Conservation (phyloP, 2,888 invertebrate species). For the Brenthis ino region DNA sequence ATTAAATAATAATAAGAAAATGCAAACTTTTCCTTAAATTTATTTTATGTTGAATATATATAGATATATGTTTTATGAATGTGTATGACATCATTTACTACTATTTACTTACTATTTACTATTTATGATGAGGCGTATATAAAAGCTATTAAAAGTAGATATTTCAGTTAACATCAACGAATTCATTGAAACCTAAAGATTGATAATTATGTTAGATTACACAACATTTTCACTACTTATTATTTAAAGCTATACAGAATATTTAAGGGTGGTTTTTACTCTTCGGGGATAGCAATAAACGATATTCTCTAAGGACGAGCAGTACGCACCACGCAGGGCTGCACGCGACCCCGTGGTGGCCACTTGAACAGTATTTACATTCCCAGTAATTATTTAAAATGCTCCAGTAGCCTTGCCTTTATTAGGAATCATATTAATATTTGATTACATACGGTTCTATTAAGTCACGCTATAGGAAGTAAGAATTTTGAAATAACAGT, state of each 20-base stretch:
- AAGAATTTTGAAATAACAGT: background rate
- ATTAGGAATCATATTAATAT: conserved; percentile 26
- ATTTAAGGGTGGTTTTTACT: conserved; percentile 5
- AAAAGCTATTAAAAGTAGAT: too few relatives aligned
- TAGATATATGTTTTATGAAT: too few relatives aligned
- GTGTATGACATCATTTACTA: too few relatives aligned
- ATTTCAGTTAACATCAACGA: too few relatives aligned
- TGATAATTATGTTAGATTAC: background rate
- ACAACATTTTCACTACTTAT: background rate
- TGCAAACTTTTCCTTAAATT: too few relatives aligned
- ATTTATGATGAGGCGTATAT: too few relatives aligned
- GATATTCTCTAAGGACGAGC: conserved; percentile 45
- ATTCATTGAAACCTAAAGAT: too few relatives aligned
- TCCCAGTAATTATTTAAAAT: conserved; percentile 57
- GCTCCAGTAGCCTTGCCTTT: conserved; percentile 46
- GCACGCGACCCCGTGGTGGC: conserved; percentile 70
- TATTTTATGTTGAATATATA: too few relatives aligned
- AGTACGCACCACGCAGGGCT: conserved; percentile 49
- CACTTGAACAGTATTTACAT: conserved; percentile 65
- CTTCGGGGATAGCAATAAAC: conserved; percentile 53
- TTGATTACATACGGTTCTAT: background rate
- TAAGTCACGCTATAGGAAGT: background rate
- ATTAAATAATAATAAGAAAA: too few relatives aligned
- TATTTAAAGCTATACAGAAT: conserved; percentile 2
- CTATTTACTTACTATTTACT: too few relatives aligned